A percentile compares a stretch with the other conserved stretches of the same genome.
phyloP scores from a whole-genome alignment of 2,113 vertebrate species.

The Malurus cyaneus region DNA sequence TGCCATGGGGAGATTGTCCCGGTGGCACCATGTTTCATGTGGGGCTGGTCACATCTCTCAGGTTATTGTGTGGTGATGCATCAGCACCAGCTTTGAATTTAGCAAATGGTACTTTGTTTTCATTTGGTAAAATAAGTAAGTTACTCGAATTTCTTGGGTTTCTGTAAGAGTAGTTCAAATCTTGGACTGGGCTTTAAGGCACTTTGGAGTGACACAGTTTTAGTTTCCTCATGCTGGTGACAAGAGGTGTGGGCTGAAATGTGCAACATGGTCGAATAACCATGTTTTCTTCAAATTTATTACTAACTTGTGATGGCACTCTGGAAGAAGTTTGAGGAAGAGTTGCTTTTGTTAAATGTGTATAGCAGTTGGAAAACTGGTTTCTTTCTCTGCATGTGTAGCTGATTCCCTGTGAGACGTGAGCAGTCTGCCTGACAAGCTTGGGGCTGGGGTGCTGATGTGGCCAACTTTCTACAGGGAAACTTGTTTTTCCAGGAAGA shows the following conservation, averaged over 20 bases:
- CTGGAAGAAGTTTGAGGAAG: background rate
- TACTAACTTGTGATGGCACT: background rate
- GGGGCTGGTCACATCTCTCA: background rate
- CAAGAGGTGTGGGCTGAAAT: background rate
- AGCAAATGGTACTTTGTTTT: background rate
- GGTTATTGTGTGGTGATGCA: background rate
- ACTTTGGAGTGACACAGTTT: background rate
- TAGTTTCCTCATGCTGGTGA: background rate
- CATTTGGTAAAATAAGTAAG: accelerated
- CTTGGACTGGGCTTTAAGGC: background rate
- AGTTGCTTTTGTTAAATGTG: background rate
- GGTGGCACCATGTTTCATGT: accelerated
- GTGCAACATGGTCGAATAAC: background rate
- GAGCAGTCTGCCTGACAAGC: background rate
- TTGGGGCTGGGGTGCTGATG: background rate
- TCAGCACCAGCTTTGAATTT: background rate
- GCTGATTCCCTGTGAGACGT: background rate
- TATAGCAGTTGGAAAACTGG: background rate
- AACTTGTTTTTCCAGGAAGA: constrained; percentile 11
- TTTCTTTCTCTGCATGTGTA: background rate
- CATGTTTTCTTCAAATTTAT: background rate
- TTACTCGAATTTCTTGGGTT: background rate
- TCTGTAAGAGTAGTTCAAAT: background rate
- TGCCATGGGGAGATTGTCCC: accelerated
- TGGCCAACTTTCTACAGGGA: background rate